Conservation (phyloP, 1,140 invertebrate genomes). For the Pseudomyrmex flavicornis region DNA sequence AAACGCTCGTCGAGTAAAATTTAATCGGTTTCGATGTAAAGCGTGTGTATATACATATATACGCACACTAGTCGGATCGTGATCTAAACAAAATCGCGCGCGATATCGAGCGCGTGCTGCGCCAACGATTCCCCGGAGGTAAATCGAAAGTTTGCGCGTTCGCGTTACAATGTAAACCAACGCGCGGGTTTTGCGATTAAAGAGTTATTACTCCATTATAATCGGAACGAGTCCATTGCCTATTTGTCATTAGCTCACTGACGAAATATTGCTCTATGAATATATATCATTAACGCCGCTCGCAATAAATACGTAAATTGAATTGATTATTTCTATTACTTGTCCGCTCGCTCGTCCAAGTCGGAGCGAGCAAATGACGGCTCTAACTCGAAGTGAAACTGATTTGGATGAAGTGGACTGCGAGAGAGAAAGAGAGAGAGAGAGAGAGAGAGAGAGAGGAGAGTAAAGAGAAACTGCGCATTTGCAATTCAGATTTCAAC, state of each 20-base stretch:
- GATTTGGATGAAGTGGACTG: conserved; percentile 71
- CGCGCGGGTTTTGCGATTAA: conserved; percentile 55
- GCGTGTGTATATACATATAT: background rate
- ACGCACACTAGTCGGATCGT: background rate
- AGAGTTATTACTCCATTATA: conserved; percentile 73
- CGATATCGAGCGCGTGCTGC: conserved; percentile 54
- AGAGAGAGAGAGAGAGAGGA: background rate
- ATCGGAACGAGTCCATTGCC: conserved; percentile 67
- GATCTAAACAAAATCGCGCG: conserved; percentile 60
- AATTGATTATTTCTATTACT: conserved; percentile 78
- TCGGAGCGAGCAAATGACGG: conserved; percentile 72
- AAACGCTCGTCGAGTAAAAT: conserved; percentile 6
- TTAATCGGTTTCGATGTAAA: conserved; percentile 22
- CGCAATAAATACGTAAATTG: conserved; percentile 79
- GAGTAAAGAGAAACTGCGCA: conserved; percentile 56
- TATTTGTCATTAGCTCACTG: conserved; percentile 72
- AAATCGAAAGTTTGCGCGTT: conserved; percentile 61
- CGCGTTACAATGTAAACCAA: conserved; percentile 60
- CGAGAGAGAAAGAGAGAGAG: background rate
- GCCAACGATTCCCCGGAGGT: conserved; percentile 53
- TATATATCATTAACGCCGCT: conserved; percentile 73
- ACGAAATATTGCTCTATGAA: conserved; percentile 78
- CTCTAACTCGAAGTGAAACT: conserved; percentile 76
- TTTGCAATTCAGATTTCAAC: conserved; percentile 81
- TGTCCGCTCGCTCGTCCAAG: conserved; percentile 37